A percentile compares a stretch with the other conserved stretches of the same genome.
Conservation (phyloP, 2,113 vertebrate species). For the Ochotona curzoniae region DNA sequence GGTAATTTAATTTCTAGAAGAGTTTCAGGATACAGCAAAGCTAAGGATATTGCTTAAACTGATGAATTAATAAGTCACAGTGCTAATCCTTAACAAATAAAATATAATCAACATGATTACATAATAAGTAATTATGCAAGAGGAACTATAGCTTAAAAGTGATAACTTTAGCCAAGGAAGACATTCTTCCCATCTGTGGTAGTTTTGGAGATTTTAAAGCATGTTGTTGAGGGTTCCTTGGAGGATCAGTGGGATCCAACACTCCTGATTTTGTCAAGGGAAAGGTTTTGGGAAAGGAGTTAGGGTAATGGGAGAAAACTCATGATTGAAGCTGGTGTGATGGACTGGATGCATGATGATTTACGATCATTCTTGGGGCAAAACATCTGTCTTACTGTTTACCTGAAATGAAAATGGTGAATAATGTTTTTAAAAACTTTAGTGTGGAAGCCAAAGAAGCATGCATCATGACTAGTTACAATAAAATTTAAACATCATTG, state of each 20-base stretch:
- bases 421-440: background rate
- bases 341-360: background rate
- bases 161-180: background rate
- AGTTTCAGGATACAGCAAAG: background rate
- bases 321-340: background rate
- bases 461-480: background rate
- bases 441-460: background rate
- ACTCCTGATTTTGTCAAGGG: background rate
- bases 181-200: background rate
- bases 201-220: background rate
- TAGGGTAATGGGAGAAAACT: background rate
- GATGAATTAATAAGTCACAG: constrained; percentile 34
- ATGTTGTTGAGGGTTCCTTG: background rate
- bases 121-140: background rate
- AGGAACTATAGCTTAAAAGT: background rate
- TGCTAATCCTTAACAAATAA: background rate
- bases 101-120: background rate
- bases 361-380: background rate
- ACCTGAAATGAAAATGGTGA: background rate
- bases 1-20: constrained; percentile 5
- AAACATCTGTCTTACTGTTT: background rate
- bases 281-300: background rate
- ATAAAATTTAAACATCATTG: constrained; percentile 1
- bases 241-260: background rate
- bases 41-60: constrained; percentile 30